Base-by-base conservation (phyloP, 2,888 invertebrate species). In the Nysson spinosus region DNA sequence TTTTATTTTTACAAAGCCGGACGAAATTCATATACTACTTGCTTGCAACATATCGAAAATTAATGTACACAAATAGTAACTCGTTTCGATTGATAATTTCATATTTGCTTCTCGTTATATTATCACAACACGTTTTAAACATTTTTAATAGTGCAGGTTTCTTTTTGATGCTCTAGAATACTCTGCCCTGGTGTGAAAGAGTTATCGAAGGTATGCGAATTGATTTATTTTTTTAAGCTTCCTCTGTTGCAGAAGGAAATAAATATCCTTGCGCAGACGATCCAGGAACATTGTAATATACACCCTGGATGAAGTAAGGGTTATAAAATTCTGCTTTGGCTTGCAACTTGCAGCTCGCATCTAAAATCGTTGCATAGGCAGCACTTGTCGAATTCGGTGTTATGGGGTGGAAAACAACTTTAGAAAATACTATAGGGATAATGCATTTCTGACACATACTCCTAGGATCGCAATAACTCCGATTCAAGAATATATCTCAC, bases 371-470 rank as follows among this genome's bases (percentile, higher is more conserved):
- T 26, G 40, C 44, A 22, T 24, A 26, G 37, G 42, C 49, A 37
- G 49, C 56, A 62, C 57, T 71, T 63, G 67, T 71, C 63, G 71
- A 63, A 71, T 63, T 71, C 67, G 32, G 63, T 24, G 55, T 63
- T 67, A 67, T 52, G 68, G 68, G 68, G 62, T 71, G 68, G 68
- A 71, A 71, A 71, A 67, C 67, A 58, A 55, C 47, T 71, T 71
- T 55, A 58, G 63, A 71, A 67, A 71, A 63, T 67, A 56, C 51
- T 40, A 26, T 40, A 62, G 52, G 62, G 58, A 63, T 58, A 66
- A 71, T 58, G 44, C 52, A 55, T 71, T 71, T 55, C 49, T 57
- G 67, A 71, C 71, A 47, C 67, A 39, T 58, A 35, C 62, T 57
- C 58, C 54, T 67, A 62, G 58, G 71, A 26, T 49, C 50, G 51